Base-by-base conservation (phyloP, 1,140 invertebrate genomes). In the Brachionus koreanus region DNA sequence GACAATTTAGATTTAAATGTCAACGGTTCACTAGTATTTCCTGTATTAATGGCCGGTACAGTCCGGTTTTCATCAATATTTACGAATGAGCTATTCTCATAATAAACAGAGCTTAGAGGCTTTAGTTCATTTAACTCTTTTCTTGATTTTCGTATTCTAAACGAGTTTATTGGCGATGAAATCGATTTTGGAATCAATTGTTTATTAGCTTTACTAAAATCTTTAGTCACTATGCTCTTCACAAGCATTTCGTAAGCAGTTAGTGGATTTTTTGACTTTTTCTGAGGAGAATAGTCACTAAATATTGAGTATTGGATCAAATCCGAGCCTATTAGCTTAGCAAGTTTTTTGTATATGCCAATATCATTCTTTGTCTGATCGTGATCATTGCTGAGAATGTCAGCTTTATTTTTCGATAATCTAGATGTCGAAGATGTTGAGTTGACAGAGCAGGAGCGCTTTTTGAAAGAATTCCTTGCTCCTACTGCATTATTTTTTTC, bases 391-490 rank as follows among this genome's bases (percentile, higher is more conserved):
- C 29, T 9, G 2, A 74, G 12, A 25, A 74, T 46, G 3, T 46
- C 76, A n/a, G n/a, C 9, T 33, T 43, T 57, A 23, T 79, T 79
- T 37, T 57, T 65, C 19, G 33, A 49, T 10, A 61, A 13, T 65
- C 57, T 79, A 61, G 49, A 65, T 29, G 49, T 79, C 33, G 74
- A 77, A 5, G 74, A 77, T 29, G 23, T 77, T 52, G 74, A 77
- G 19, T 61, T 77, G 1, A 77, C 52, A 23, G 74, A 77, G 19
- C 65, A 69, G n/a, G 65, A 69, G 37, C 65, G 65, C 37, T 69
- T 69, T 69, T 69, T 69, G 35, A 69, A 69, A 19, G 65, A 67
- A 67, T 67, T 67, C 25, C 63, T 19, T n/a, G 63, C 63, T 13
- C 13, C 35, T 33, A 35, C n/a, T 29, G 33, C 7, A 67, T 67